Base-by-base conservation (phyloP, 1,140 invertebrate genomes). In the Polyergus mexicanus region DNA sequence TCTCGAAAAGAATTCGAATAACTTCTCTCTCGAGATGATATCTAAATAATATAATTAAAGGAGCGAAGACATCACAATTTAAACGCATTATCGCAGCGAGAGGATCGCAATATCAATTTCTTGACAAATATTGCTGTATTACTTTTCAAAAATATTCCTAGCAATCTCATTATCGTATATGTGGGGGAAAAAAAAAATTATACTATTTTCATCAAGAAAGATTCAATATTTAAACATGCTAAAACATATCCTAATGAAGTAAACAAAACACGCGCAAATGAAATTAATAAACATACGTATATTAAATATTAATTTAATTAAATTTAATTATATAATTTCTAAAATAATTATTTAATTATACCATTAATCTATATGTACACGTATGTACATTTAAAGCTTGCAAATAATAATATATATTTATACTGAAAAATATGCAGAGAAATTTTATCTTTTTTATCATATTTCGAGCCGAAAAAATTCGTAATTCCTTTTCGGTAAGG, bases 391-490 rank as follows among this genome's bases (percentile, higher is more conserved):
- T 32, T 62, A 41, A 7, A 41, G 8, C 38, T 62, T 2, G 10
- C 3, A 10, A 4, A 38, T 58, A 44, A 44, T 32, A 10, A 25
- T 69, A 25, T 65, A 38, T 66, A 3, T 35, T 7, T 47, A 6
- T 78, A 38, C 5, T 6, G 44, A 51, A 32, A 78, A 66, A n/a
- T 35, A 10, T 8, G 8, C 2, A 8, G 32, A 54, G 38, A 41
- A 47, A 69, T 69, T 80, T 68, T 68, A 47, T 47, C 22, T 80
- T 56, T 68, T 38, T 78, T 25, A 38, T 58, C 32, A 22, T 11
- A 54, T 74, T 74, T 60, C 25, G 25, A 35, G 19, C 35, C 35
- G 54, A 19, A 28, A 51, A 13, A 7, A 13, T 72, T n/a, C 19
- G 47, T 54, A 80, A 56, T 80, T 44, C 44, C 38, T 80, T 44